Evolutionary conservation across 2,797 vertebrate species (phyloP).

Genomic region (Myotis daubentonii): DNA sequence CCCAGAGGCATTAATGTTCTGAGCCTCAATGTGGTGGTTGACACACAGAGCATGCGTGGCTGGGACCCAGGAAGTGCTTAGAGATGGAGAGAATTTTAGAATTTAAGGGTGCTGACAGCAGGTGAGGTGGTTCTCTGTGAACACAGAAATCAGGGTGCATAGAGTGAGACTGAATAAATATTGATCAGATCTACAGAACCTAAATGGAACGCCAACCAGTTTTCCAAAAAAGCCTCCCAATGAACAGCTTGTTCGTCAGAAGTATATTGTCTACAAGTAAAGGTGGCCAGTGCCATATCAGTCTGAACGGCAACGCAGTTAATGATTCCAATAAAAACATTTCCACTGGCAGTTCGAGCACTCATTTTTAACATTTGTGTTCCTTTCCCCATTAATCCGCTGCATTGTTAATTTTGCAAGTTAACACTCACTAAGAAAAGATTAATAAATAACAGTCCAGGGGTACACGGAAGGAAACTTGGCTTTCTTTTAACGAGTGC

Average conservation of each 20-base stretch:
- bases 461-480: slow-evolving; percentile 72
- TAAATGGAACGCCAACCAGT: background rate
- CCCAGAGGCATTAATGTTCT: background rate
- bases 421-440: slow-evolving; percentile 87
- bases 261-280: slow-evolving; percentile 57
- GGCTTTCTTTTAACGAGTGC: slow-evolving; percentile 80
- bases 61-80: background rate
- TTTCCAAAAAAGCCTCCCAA: background rate
- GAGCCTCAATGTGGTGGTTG: background rate
- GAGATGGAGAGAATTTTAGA: background rate
- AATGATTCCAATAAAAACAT: slow-evolving; percentile 81
- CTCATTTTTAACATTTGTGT: slow-evolving; percentile 74
- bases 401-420: slow-evolving; percentile 80
- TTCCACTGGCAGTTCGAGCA: slow-evolving; percentile 71
- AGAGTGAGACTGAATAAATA: background rate
- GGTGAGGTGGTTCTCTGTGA: background rate
- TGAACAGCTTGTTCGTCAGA: background rate
- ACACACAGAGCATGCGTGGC: background rate
- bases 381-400: slow-evolving; percentile 76
- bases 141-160: background rate
- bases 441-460: slow-evolving; percentile 87
- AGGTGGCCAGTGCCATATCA: slow-evolving; percentile 59
- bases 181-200: slow-evolving; percentile 18
- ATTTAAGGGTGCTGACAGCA: background rate
- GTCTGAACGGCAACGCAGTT: slow-evolving; percentile 75